Evolutionary conservation across 1,140 invertebrate genomes (phyloP).

Genomic region (Drosophila nebulosa): DNA sequence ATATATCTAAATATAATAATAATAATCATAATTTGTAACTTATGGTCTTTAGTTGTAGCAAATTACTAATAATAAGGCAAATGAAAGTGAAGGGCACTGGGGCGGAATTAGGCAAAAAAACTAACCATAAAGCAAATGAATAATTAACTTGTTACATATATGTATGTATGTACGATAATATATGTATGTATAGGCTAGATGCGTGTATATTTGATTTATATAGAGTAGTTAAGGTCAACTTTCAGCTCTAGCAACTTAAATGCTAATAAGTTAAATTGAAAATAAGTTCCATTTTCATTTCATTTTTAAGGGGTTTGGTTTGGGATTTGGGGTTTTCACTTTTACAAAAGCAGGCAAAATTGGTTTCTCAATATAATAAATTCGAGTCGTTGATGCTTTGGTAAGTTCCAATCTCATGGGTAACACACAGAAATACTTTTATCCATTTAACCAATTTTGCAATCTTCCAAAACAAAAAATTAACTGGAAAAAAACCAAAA

Average conservation of each 20-base stretch:
- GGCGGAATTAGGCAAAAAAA: conserved; percentile 47
- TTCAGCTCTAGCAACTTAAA: conserved; percentile 67
- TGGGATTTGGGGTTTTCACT: conserved; percentile 19
- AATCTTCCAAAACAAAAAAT: neutral
- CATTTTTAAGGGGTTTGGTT: neutral
- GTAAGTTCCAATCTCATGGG: conserved; percentile 15
- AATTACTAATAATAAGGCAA: conserved; percentile 75
- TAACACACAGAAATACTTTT: conserved; percentile 8
- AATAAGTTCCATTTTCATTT: neutral
- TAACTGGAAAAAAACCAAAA: conserved; percentile 2
- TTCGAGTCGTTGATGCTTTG: conserved; percentile 66
- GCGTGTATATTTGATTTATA: conserved; percentile 62
- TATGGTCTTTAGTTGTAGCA: conserved; percentile 49
- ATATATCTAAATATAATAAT: conserved; percentile 45
- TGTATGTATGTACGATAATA: conserved; percentile 19
- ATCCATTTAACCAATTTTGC: neutral
- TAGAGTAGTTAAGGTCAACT: conserved; percentile 36
- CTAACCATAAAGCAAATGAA: conserved; percentile 53
- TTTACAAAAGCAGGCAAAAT: conserved; percentile 66
- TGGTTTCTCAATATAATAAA: conserved; percentile 69
- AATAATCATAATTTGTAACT: conserved; percentile 65
- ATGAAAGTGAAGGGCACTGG: conserved; percentile 72
- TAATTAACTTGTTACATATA: conserved; percentile 19
- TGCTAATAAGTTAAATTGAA: conserved; percentile 25
- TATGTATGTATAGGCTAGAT: conserved; percentile 13